Evolutionary conservation across 2,797 vertebrate genomes (phyloP), one percentile per base, ranked within the genome.

Genomic region (Pempheris klunzingeri): DNA sequence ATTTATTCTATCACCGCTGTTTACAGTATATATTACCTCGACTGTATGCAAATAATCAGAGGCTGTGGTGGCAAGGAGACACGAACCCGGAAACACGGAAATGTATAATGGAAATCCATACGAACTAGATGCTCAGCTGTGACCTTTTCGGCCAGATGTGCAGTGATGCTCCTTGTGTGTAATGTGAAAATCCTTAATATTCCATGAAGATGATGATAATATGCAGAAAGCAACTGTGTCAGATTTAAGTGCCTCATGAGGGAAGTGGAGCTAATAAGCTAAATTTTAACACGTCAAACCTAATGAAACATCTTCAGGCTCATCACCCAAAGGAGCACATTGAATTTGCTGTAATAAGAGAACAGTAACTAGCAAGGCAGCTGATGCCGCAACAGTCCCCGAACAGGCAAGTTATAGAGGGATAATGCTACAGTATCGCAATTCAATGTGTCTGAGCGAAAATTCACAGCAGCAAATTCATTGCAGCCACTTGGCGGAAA

Each of bases 251-350:
- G 63, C 72, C 83, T 84, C 83, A 34, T 24, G 78, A 82, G 76
- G 77, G 49, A 60, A 82, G 59, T 24, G 57, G 63, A 70, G 61
- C 80, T 86, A 85, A 87, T 83, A 77, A 74, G 74, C 59, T 77
- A 85, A 64, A 86, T 82, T 84, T 84, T 75, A 83, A 85, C 78
- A 88, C 52, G 72, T 85, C 85, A 87, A 82, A 85, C 63, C 75
- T 80, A 80, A 86, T 84, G 83, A 89, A 88, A 81, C 73, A 65
- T 89, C 74, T 72, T 86, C 65, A 67, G 64, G 66, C 60, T 83
- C 75, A 71, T 81, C 83, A 71, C 81, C 83, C 81, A 77, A 62
- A 88, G 86, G 79, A 82, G 74, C 67, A 64, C 81, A 77, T 73
- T 86, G 66, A 86, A 84, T 86, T 84, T 71, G 86, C 65, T 71